These are phyloP conservation scores for Agrypnia vestita DNA, from an alignment of 1,140 invertebrate species.

Conservation along the genomic window DNA sequence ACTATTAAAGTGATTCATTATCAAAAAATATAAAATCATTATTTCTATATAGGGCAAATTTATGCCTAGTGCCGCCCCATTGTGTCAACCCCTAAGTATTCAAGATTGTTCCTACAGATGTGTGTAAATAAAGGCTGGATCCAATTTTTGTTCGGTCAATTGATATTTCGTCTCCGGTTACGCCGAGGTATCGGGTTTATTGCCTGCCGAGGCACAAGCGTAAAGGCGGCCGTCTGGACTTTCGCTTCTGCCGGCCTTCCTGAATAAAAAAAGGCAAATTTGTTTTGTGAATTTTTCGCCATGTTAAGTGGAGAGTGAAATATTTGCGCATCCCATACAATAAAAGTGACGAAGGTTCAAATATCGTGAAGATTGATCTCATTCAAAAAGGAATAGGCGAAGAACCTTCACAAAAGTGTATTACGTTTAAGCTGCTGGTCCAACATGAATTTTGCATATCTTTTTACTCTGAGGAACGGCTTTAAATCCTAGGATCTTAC, in stretches of 20 bases:
- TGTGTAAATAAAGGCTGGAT: constrained; percentile 49
- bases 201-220: constrained; percentile 23
- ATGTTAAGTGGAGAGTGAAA: constrained; percentile 40
- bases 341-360: constrained; percentile 40
- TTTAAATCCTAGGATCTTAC: not conserved
- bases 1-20: too few relatives aligned
- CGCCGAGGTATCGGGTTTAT: constrained; percentile 43
- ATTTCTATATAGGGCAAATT: constrained; percentile 6
- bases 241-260: not conserved
- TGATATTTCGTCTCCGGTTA: constrained; percentile 52
- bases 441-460: too few relatives aligned
- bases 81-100: constrained; percentile 30
- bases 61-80: constrained; percentile 12
- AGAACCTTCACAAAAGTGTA: not conserved
- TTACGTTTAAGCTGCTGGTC: not conserved
- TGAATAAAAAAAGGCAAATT: constrained; percentile 27
- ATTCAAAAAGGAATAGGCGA: not conserved
- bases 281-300: constrained; percentile 45
- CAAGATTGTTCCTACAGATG: constrained; percentile 38
- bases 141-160: constrained; percentile 52
- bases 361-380: constrained; percentile 21
- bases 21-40: too few relatives aligned
- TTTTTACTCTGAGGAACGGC: too few relatives aligned
- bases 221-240: constrained; percentile 5
- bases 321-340: constrained; percentile 46